Base-by-base conservation (phyloP, 1,140 invertebrate species). In the Cherax quadricarinatus region DNA sequence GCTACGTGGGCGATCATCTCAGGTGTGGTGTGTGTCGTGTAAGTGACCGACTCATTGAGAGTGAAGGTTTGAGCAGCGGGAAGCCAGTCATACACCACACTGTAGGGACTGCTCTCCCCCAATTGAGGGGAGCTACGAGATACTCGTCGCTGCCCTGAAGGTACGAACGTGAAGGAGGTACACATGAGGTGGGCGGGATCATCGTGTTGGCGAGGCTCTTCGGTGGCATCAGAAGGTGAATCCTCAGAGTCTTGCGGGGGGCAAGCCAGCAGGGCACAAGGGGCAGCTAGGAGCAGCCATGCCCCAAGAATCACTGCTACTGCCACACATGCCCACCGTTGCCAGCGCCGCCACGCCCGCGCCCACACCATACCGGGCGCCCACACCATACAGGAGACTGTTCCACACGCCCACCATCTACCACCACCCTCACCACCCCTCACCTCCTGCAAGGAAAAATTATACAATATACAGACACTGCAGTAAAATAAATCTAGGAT, bases 1-100 rank as follows among this genome's bases (percentile, higher is more conserved):
- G 96, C 95, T 21, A 97, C 95, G 92, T 97, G 96, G 92, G 96
- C 96, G 70, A 97, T 95, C 95, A 97, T 97, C 94, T 97, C 97
- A 1, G 96, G 96, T 0, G 97, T 97, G 0, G 97, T 96, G 94
- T 98, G 97, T 3, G 97, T 97, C n/a, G 96, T 97, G 73, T 97
- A 96, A 0, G 97, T 97, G 2, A 97, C 96, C 82, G 93, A 95
- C 70, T 93, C 92, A 82, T 94, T 87, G 41, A 73, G 21, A 1
- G 84, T 86, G 75, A 66, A 93, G 60, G 78, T 78, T 10, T 75
- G 83, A 14, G 88, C 41, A 41, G 94, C 57, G 24, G 73, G 57
- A 5, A 96, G 94, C 49, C 96, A 96, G 94, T 97, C 96, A 88
- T 97, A 97, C 73, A 97, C 95, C 10, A 97, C 96, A 92, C 96